Evolutionary conservation across 2,888 invertebrate species (phyloP).

Genomic region (Eupithecia centaureata): DNA sequence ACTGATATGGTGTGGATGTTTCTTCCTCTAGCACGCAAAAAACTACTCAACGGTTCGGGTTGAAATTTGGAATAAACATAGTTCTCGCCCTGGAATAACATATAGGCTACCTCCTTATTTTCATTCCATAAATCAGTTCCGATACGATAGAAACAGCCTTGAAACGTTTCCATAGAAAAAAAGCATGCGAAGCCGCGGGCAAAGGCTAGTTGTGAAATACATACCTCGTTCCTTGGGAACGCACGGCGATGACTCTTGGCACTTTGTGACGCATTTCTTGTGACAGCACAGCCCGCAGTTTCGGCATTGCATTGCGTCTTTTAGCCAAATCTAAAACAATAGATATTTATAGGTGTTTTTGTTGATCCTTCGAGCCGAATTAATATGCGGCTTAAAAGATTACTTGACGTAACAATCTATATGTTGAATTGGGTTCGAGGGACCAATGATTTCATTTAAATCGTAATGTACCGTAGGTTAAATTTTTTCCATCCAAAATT

Average conservation of each 20-base stretch:
- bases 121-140: too few species aligned
- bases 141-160: too few species aligned
- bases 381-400: neutral
- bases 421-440: neutral
- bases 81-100: too few species aligned
- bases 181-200: too few species aligned
- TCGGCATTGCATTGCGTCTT: slow-evolving; percentile 96
- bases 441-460: neutral
- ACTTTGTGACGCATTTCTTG: slow-evolving; percentile 96
- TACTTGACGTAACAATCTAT: neutral
- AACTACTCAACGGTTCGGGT: too few species aligned
- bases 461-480: neutral
- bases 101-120: too few species aligned
- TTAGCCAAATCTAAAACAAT: slow-evolving; percentile 93
- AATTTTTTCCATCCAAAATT: too few species aligned
- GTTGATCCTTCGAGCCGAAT: slow-evolving; percentile 17
- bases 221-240: slow-evolving; percentile 72
- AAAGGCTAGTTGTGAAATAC: neutral
- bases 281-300: slow-evolving; percentile 96
- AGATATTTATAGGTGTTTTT: neutral
- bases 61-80: too few species aligned
- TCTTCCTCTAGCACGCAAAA: too few species aligned
- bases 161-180: too few species aligned
- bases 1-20: too few species aligned
- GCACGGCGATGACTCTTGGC: slow-evolving; percentile 84